A percentile compares a stretch with the other conserved stretches of the same genome.
Conservation (phyloP, 1,140 invertebrate species). For the Chelonus insularis region DNA sequence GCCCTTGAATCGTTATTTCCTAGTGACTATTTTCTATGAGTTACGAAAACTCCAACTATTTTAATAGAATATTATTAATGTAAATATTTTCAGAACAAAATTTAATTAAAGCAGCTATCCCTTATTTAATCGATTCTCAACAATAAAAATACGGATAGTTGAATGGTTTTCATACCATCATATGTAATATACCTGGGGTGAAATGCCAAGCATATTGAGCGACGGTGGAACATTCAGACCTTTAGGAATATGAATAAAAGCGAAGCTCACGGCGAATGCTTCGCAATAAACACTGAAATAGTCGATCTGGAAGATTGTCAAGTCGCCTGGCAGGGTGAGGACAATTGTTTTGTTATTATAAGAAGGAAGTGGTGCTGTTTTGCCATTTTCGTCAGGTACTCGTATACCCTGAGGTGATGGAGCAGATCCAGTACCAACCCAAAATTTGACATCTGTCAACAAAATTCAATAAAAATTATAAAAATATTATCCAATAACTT, state of each 20-base stretch:
- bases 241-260: slow-evolving; percentile 76
- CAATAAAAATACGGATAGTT: no score
- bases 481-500: neutral
- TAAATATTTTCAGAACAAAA: no score
- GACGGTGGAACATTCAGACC: slow-evolving; percentile 83
- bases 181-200: slow-evolving; percentile 86
- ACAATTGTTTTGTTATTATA: slow-evolving; percentile 87
- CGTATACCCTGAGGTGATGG: slow-evolving; percentile 78
- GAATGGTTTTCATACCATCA: no score
- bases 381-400: slow-evolving; percentile 88
- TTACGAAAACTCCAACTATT: no score
- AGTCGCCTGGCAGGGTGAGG: slow-evolving; percentile 77
- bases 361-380: slow-evolving; percentile 72
- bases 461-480: no score
- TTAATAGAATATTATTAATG: no score
- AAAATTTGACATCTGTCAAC: slow-evolving; percentile 87
- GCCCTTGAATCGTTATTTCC: no score
- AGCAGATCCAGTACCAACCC: slow-evolving; percentile 79
- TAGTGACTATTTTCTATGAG: no score
- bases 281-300: slow-evolving; percentile 84
- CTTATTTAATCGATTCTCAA: no score
- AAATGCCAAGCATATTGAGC: slow-evolving; percentile 88
- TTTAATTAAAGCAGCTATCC: no score
- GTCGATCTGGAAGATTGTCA: slow-evolving; percentile 66
- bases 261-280: slow-evolving; percentile 90